Evolutionary conservation across 2,797 vertebrate genomes (phyloP).

Genomic region (Tapirus indicus): DNA sequence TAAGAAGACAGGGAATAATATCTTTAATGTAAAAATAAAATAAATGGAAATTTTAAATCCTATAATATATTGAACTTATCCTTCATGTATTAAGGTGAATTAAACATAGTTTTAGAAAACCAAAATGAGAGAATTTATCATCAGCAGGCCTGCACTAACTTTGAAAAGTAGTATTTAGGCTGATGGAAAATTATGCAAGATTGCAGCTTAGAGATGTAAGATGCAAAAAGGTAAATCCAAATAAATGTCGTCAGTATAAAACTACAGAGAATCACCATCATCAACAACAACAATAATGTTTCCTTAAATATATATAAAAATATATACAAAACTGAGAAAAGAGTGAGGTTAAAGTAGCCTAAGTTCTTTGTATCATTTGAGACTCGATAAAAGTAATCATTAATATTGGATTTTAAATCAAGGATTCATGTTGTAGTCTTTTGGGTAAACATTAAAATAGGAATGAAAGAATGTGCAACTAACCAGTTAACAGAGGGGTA

Average conservation of each 20-base stretch:
- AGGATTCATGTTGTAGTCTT: background rate
- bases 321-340: background rate
- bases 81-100: background rate
- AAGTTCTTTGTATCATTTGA: background rate
- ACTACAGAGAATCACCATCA: background rate
- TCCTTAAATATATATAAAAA: background rate
- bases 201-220: background rate
- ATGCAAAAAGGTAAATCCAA: background rate
- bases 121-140: background rate
- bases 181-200: background rate
- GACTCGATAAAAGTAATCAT: background rate
- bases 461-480: background rate
- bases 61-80: background rate
- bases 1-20: background rate
- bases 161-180: background rate
- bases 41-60: background rate
- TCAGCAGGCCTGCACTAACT: background rate
- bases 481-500: background rate
- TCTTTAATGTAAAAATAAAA: background rate
- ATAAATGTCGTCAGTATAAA: background rate
- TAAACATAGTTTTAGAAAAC: background rate
- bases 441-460: background rate
- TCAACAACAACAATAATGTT: background rate
- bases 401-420: background rate
- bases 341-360: background rate